Base-by-base conservation (phyloP, 35 echinoderm and acorn worm genomes). In the Lytechinus pictus region DNA sequence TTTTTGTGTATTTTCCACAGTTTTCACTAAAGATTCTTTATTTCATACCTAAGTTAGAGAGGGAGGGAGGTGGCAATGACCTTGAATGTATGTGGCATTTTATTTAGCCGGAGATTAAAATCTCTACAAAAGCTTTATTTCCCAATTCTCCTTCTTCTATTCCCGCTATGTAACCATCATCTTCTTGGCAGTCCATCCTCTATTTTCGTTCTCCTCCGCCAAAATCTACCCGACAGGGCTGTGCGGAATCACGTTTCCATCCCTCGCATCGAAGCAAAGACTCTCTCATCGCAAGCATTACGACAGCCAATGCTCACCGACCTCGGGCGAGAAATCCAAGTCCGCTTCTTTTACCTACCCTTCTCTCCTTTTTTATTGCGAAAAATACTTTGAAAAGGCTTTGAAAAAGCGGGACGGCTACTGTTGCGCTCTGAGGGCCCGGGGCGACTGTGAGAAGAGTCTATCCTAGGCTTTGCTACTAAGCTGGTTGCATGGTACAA, bases 321-420 rank as follows among this genome's bases (percentile, higher is more conserved):
- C 88, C 88, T 54, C 29, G 29, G 88, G 88, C 88, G 16, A 90
- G 88, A 52, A 90, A 90, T 33, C 52, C 88, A 54, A 90, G 88
- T 90, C 88, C 88, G 29, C 52, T 90, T 54, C 88, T 90, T 90
- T 90, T 90, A 90, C 88, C 88, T 90, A 54, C 88, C 88, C 88
- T 90, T 90, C 88, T 54, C 52, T 90, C 52, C 33, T 90, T 52
- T 52, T 90, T 52, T 90, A 44, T 90, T 54, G 88, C 28, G 88
- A 90, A 90, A 90, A 44, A 90, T 28, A 44, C 88, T 90, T 54
- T 90, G 10, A 90, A 90, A 90, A 54, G 88, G 88, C 88, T 90
- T 90, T 90, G 29, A 90, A 90, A 90, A 44, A 90, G 28, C 88
- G 88, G 52, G 28, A 28, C 88, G 52, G 88, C 88, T 90, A 90